These are phyloP conservation scores for Alces alces DNA, from an alignment of 2,113 vertebrate species.

Conservation along the genomic window DNA sequence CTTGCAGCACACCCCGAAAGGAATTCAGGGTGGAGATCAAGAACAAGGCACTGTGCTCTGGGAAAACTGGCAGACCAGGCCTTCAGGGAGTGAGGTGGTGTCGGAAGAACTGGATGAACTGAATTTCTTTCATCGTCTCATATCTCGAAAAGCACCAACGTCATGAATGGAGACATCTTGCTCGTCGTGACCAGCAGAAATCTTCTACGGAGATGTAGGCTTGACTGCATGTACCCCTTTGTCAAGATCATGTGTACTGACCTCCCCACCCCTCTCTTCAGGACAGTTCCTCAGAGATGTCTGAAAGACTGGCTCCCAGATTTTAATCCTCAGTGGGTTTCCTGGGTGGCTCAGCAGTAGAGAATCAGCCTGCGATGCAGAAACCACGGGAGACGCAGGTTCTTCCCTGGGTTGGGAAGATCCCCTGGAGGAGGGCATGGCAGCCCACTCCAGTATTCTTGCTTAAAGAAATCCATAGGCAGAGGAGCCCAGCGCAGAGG, in stretches of 20 bases:
- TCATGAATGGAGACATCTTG: background rate
- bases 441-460: background rate
- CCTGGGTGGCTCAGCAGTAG: background rate
- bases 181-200: background rate
- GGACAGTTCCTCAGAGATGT: background rate
- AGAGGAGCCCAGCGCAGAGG: background rate
- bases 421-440: background rate
- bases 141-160: background rate
- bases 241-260: background rate
- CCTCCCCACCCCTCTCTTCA: background rate
- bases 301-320: background rate
- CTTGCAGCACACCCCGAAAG: background rate
- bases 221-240: accelerated
- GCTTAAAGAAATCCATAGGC: background rate
- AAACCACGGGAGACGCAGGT: background rate
- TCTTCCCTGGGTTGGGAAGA: background rate
- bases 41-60: background rate
- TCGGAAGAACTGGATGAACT: background rate
- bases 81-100: background rate
- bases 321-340: background rate
- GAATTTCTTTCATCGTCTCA: background rate
- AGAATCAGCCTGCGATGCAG: background rate
- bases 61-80: background rate
- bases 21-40: background rate
- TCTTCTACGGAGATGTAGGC: background rate